A percentile compares a stretch with the other conserved stretches of the same genome.
Evolutionary conservation across 2,797 vertebrate species (phyloP).

Genomic region (Australoheros facetus): DNA sequence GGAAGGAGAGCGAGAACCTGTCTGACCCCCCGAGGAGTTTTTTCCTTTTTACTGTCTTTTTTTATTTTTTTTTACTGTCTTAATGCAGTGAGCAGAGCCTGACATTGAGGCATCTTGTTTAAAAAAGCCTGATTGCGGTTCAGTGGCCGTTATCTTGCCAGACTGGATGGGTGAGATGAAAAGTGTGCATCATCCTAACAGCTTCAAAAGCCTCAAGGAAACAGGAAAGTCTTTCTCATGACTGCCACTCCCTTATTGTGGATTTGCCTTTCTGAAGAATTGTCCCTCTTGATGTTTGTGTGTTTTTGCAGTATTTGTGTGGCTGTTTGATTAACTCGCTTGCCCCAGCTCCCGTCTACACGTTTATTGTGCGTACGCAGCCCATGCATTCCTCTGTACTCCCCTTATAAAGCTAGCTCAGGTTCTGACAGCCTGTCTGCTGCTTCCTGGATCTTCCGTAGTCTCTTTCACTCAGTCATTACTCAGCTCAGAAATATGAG

Average conservation of each 20-base stretch:
- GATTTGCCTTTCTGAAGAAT: background rate
- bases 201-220: background rate
- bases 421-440: slow-evolving; percentile 60
- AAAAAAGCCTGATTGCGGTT: background rate
- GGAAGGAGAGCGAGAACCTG: slow-evolving; percentile 8
- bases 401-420: slow-evolving; percentile 33
- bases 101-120: slow-evolving; percentile 9
- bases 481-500: slow-evolving; percentile 69
- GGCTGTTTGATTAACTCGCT: slow-evolving; percentile 26
- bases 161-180: slow-evolving; percentile 52
- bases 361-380: slow-evolving; percentile 22
- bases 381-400: slow-evolving; percentile 43
- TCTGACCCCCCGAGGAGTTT: slow-evolving; percentile 53
- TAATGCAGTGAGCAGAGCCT: background rate
- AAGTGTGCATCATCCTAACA: background rate
- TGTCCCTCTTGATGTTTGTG: background rate
- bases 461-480: slow-evolving; percentile 53
- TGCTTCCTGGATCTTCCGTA: slow-evolving; percentile 36
- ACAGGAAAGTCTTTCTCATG: slow-evolving; percentile 1
- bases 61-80: slow-evolving; percentile 56
- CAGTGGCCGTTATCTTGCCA: slow-evolving; percentile 43
- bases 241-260: slow-evolving; percentile 35
- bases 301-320: background rate
- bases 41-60: slow-evolving; percentile 60
- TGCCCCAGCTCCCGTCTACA: slow-evolving; percentile 20